These are phyloP conservation scores for Drosophila dunni DNA, from an alignment of 1,140 invertebrate species.

Conservation along the genomic window DNA sequence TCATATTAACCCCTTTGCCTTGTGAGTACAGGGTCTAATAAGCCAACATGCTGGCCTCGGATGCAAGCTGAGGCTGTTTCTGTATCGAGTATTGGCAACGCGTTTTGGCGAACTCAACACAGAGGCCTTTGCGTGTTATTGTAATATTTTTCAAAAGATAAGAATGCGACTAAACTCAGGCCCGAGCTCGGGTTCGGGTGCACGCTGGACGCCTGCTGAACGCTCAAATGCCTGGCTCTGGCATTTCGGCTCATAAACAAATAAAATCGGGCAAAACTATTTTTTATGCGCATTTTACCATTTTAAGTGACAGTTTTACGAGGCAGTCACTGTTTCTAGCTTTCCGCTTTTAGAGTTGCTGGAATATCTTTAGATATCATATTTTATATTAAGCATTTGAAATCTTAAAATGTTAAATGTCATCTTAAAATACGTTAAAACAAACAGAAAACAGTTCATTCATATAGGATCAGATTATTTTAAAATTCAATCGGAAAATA, in stretches of 20 bases:
- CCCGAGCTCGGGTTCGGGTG: slow-evolving; percentile 21
- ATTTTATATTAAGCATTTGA: no score
- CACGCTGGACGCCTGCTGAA: slow-evolving; percentile 13
- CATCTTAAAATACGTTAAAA: no score
- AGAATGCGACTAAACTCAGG: slow-evolving; percentile 76
- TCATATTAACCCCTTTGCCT: slow-evolving; percentile 14
- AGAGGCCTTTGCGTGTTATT: slow-evolving; percentile 82
- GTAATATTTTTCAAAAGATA: slow-evolving; percentile 84
- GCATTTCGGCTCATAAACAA: slow-evolving; percentile 66
- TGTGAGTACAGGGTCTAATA: neutral
- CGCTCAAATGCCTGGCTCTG: slow-evolving; percentile 12
- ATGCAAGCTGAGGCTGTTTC: slow-evolving; percentile 7
- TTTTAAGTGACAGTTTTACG: slow-evolving; percentile 60
- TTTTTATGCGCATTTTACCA: slow-evolving; percentile 54
- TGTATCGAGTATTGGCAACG: slow-evolving; percentile 21
- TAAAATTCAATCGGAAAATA: neutral
- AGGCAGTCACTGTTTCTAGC: slow-evolving; percentile 36
- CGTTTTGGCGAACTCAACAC: slow-evolving; percentile 16
- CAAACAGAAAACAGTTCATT: no score
- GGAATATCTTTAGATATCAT: no score
- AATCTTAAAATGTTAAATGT: no score
- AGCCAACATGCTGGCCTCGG: slow-evolving; percentile 2
- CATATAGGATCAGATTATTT: no score
- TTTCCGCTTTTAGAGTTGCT: neutral
- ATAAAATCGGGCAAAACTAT: slow-evolving; percentile 60